Evolutionary conservation across 1,140 invertebrate genomes (phyloP).

Genomic region (Gryon sp.): DNA sequence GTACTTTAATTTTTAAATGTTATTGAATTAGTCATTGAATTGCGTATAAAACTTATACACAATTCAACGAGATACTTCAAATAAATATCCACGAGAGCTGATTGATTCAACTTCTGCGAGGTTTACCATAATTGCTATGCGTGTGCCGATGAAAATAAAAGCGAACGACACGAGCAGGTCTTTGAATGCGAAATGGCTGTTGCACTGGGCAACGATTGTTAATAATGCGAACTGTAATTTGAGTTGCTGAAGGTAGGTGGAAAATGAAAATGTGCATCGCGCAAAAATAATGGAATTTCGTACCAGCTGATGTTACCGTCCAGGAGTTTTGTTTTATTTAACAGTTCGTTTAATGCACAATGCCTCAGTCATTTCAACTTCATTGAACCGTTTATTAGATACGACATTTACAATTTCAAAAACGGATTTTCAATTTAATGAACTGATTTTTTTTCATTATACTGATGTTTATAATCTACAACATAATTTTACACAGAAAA

Average conservation of each 20-base stretch:
- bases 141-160: slow-evolving; percentile 12
- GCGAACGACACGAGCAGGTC: not conserved
- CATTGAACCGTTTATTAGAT: no score
- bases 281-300: slow-evolving; percentile 4
- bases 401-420: no score
- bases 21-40: no score
- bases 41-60: slow-evolving; percentile 28
- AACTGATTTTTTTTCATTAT: no score
- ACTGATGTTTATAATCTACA: no score
- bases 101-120: slow-evolving; percentile 34
- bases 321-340: not conserved
- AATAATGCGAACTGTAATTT: slow-evolving; percentile 13
- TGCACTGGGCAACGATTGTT: slow-evolving; percentile 8
- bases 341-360: not conserved
- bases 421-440: no score
- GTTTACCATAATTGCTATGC: slow-evolving; percentile 27
- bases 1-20: no score
- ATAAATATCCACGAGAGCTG: slow-evolving; percentile 39
- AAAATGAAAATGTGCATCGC: no score
- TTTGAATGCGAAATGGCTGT: slow-evolving; percentile 21
- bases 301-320: not conserved
- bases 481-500: no score
- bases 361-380: no score
- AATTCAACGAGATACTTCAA: slow-evolving; percentile 30
- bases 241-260: no score